phyloP scores from a whole-genome alignment of 2,797 vertebrate species.

The Erethizon dorsatum region DNA sequence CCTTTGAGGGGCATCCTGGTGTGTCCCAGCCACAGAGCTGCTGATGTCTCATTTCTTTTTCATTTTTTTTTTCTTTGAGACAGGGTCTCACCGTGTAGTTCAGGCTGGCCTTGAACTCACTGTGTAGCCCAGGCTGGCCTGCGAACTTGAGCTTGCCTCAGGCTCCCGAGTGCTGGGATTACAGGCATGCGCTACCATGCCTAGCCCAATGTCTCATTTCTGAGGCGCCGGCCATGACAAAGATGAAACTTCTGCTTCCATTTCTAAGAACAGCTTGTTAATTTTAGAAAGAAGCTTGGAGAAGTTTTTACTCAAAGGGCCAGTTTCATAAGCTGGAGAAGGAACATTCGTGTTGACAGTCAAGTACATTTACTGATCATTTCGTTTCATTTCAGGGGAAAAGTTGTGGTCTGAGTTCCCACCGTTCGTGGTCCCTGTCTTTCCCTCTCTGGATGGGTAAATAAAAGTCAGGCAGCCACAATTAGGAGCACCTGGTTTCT shows the following conservation, averaged over 20 bases:
- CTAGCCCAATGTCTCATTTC: background rate
- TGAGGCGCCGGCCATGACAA: background rate
- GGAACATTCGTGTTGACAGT: background rate
- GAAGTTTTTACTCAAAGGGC: background rate
- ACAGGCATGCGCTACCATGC: background rate
- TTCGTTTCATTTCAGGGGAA: background rate
- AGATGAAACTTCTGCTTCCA: constrained; percentile 7
- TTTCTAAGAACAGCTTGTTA: constrained; percentile 65
- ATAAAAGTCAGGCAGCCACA: background rate
- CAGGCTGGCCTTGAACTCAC: background rate
- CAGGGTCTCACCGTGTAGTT: background rate
- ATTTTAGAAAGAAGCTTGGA: background rate
- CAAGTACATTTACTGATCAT: rapidly evolving
- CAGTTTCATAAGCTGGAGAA: background rate
- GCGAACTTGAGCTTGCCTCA: background rate
- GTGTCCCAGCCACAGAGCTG: background rate
- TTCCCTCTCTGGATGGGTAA: background rate
- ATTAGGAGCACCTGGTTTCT: rapidly evolving
- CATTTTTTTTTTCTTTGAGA: background rate
- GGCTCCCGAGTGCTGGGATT: background rate
- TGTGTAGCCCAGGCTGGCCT: background rate
- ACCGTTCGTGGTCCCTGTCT: rapidly evolving
- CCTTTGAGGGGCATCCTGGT: rapidly evolving
- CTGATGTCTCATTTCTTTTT: background rate
- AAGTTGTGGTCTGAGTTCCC: background rate